Evolutionary conservation across 2,888 invertebrate genomes (phyloP).

Genomic region (Eristalinus sepulchralis): DNA sequence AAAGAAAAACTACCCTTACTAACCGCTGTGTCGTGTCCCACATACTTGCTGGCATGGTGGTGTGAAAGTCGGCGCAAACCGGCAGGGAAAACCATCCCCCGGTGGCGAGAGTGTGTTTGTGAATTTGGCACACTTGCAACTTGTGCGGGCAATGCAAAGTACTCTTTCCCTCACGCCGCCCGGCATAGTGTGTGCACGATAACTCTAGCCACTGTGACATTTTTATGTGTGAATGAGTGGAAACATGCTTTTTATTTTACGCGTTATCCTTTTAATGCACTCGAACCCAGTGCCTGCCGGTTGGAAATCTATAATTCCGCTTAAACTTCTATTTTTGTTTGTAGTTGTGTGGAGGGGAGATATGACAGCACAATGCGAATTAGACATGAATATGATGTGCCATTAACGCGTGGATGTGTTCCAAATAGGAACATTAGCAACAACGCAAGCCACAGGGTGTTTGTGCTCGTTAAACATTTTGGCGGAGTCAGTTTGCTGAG

Average conservation of each 20-base stretch:
- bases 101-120: background rate
- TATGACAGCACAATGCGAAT: constrained; percentile 12
- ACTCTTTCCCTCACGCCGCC: background rate
- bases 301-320: background rate
- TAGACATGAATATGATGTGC: background rate
- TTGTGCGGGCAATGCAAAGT: background rate
- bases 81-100: background rate
- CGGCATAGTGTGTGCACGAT: background rate
- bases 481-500: too few relatives aligned
- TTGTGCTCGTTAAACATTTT: background rate
- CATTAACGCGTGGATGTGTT: background rate
- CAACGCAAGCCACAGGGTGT: background rate
- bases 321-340: background rate
- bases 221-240: constrained; percentile 32
- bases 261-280: background rate
- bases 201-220: constrained; percentile 1
- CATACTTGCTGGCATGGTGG: background rate
- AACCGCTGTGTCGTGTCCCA: background rate
- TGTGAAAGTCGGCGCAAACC: background rate
- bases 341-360: background rate
- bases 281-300: background rate
- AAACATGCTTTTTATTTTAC: background rate
- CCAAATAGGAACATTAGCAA: background rate
- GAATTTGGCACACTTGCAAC: constrained; percentile 39
- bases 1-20: constrained; percentile 33